Evolutionary conservation across 2,113 vertebrate species (phyloP), one percentile per base, ranked within the genome.

Genomic region (Takifugu flavidus): DNA sequence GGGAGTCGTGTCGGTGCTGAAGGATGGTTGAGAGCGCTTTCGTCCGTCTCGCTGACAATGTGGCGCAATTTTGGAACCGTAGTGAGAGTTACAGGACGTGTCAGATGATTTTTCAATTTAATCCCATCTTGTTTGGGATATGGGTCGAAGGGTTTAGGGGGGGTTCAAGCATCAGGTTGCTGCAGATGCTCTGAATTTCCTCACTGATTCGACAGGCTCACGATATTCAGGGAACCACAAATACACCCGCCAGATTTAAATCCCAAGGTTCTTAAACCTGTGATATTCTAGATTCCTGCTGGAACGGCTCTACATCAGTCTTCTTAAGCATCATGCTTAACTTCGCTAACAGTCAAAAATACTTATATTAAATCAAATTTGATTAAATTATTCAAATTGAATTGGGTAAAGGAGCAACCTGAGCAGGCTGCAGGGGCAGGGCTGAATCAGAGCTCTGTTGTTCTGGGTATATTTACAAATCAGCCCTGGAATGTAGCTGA

Each of bases 121-220:
- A 10, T 10, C 29, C 53, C 29, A 25, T 49, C 59, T 27, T 51
- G 49, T 55, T 56, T 47, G 60, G 43, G 63, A 55, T 60, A 56
- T 56, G 25, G 43, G 14, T 75, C 56, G 58, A 61, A 57, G 84
- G 74, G 75, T 43, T 57, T 27, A 57, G 53, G 77, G 66, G 20
- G 56, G 46, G 77, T 79, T 79, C 75, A 72, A 57, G 61, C 0
- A 2, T 2, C 49, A 26, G 73, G 67, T 78, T 34, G 56, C 77
- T 79, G 73, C 74, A 83, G 72, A 56, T 51, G 53, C 49, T 54
- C 44, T 42, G 10, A 2, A 39, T 49, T 55, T 56, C 49, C 13
- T 43, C 44, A 28, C 31, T 26, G 14, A 25, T 53, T 8, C 13
- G 59, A 49, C 64, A 34, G 27, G 8, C 56, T 20, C 14, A 20